Conservation (phyloP, 2,113 vertebrate genomes). For the Globicephala melas region DNA sequence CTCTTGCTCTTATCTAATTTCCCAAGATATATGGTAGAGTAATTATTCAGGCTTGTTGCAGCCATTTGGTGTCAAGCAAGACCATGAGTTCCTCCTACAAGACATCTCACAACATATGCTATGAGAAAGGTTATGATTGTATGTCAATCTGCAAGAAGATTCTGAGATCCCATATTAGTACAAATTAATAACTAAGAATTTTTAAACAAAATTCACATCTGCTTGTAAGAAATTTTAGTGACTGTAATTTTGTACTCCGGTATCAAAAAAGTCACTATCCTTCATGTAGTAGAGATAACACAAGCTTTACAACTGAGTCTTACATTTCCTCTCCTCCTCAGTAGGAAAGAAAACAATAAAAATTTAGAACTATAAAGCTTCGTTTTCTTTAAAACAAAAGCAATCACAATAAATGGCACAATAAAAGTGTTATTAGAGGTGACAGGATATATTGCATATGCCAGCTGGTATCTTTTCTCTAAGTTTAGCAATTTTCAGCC, state of each 20-base stretch:
- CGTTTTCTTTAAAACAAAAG: slow-evolving; percentile 55
- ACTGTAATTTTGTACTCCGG: background rate
- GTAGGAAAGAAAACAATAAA: background rate
- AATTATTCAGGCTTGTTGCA: background rate
- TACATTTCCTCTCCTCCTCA: background rate
- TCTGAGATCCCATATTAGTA: background rate
- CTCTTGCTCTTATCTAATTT: background rate
- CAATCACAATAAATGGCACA: slow-evolving; percentile 26
- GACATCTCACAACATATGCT: background rate
- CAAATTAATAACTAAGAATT: background rate
- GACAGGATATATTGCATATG: background rate
- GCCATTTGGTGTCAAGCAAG: background rate
- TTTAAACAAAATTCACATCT: background rate
- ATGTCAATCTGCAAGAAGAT: background rate
- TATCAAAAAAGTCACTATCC: background rate
- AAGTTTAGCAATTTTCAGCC: background rate
- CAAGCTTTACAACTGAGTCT: background rate
- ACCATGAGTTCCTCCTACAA: background rate
- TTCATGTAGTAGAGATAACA: background rate
- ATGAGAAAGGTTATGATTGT: background rate
- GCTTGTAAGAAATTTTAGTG: background rate
- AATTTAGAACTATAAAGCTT: slow-evolving; percentile 29
- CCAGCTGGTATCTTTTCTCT: background rate
- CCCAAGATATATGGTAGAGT: background rate
- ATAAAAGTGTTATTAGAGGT: background rate